Evolutionary conservation across 1,140 invertebrate genomes (phyloP).

Genomic region (Aphelinus certus): DNA sequence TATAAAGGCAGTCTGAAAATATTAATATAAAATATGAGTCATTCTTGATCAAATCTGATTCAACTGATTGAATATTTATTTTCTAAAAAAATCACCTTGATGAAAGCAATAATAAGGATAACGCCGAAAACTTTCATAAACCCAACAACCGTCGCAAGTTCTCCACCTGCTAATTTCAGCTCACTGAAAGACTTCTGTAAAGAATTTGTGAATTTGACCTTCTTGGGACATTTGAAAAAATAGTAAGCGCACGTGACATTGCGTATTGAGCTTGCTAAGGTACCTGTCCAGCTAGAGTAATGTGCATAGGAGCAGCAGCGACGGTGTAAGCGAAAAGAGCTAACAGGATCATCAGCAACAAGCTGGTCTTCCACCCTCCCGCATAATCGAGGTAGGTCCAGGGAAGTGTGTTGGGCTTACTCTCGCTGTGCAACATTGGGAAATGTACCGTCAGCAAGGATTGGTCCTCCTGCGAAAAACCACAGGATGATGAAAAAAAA

Average conservation of each 20-base stretch:
- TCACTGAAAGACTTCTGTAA: neutral
- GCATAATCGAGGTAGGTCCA: slow-evolving; percentile 9
- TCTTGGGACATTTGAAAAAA: neutral
- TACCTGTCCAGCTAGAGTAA: slow-evolving; percentile 18
- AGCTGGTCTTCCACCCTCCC: neutral
- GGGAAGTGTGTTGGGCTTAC: neutral
- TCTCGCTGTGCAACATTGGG: neutral
- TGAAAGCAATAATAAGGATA: slow-evolving; percentile 40
- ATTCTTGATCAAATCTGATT: neutral
- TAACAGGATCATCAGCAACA: neutral
- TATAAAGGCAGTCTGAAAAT: slow-evolving; percentile 39
- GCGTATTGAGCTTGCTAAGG: too few relatives aligned
- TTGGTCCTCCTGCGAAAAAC: neutral
- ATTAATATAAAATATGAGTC: neutral
- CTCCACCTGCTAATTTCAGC: neutral
- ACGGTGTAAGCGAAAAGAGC: slow-evolving; percentile 12
- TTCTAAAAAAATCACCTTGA: slow-evolving; percentile 19
- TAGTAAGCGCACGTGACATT: neutral
- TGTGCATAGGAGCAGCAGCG: neutral
- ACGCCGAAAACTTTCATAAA: slow-evolving; percentile 39
- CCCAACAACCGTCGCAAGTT: slow-evolving; percentile 39
- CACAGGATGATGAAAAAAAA: neutral
- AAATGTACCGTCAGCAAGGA: slow-evolving; percentile 2
- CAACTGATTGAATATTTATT: neutral
- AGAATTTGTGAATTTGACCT: too few relatives aligned